Conservation (phyloP, 2,797 vertebrate genomes). For the Macrochelys suwanniensis region DNA sequence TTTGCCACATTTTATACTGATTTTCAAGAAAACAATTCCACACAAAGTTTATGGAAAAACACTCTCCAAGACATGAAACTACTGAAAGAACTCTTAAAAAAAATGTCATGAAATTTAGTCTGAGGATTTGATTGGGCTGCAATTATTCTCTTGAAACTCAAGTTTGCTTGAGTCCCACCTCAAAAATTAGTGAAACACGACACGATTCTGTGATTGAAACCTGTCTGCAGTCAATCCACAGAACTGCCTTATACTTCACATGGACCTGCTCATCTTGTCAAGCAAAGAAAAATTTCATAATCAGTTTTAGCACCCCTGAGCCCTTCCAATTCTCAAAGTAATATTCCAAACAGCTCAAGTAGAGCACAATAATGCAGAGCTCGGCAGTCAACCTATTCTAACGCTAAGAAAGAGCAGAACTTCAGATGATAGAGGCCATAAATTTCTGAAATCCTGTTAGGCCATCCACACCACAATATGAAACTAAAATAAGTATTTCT, state of each 20-base stretch:
- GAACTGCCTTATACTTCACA: slow-evolving; percentile 73
- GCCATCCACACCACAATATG: slow-evolving; percentile 22
- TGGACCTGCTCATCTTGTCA: slow-evolving; percentile 82
- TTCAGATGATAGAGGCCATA: slow-evolving; percentile 60
- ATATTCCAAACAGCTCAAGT: slow-evolving; percentile 81
- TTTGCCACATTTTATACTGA: neutral
- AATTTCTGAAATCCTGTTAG: slow-evolving; percentile 76
- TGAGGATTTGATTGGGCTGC: slow-evolving; percentile 59
- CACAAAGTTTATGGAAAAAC: slow-evolving; percentile 26
- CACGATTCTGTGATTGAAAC: slow-evolving; percentile 67
- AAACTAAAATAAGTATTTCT: slow-evolving; percentile 71
- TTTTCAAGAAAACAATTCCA: slow-evolving; percentile 8
- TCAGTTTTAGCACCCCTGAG: slow-evolving; percentile 83
- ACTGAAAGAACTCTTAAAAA: slow-evolving; percentile 10
- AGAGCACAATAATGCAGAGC: slow-evolving; percentile 59
- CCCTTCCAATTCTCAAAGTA: slow-evolving; percentile 83
- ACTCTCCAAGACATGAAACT: slow-evolving; percentile 23
- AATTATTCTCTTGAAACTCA: slow-evolving; percentile 72
- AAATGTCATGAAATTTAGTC: slow-evolving; percentile 34
- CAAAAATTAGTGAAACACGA: slow-evolving; percentile 69
- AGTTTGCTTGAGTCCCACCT: slow-evolving; percentile 43
- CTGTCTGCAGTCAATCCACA: slow-evolving; percentile 65
- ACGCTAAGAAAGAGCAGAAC: slow-evolving; percentile 64
- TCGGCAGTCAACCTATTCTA: slow-evolving; percentile 70
- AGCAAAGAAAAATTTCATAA: slow-evolving; percentile 85